These are phyloP conservation scores for Tamias sibiricus DNA, from an alignment of 2,113 vertebrate genomes.

Conservation along the genomic window DNA sequence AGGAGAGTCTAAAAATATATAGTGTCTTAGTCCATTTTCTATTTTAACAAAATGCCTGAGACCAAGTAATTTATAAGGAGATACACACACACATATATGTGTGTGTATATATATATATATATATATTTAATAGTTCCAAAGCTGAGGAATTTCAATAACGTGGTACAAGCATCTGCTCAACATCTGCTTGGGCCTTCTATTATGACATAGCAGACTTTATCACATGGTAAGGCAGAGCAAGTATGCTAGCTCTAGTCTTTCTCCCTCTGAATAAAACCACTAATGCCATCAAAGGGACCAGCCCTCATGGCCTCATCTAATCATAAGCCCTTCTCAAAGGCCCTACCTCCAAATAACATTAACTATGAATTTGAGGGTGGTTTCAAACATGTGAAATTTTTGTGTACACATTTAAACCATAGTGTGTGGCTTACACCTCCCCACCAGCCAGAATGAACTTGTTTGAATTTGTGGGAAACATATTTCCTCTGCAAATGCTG, in stretches of 20 bases:
- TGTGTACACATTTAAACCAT: background rate
- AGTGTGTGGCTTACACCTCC: background rate
- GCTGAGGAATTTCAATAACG: background rate
- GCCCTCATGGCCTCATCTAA: background rate
- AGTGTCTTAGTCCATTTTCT: background rate
- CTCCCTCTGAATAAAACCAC: background rate
- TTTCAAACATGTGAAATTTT: background rate
- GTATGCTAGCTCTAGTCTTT: background rate
- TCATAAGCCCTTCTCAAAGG: background rate
- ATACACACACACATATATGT: background rate
- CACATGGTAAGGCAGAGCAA: background rate
- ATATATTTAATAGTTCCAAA: background rate
- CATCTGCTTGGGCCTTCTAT: too few species aligned
- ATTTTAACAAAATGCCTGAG: background rate
- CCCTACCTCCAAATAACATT: background rate
- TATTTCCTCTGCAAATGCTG: background rate
- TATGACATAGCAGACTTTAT: background rate
- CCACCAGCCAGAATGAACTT: background rate
- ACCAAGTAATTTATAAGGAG: background rate
- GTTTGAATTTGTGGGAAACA: background rate
- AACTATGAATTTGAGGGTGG: background rate
- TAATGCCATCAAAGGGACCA: background rate
- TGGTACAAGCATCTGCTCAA: too few species aligned
- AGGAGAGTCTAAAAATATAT: background rate
- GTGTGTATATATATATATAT: too few species aligned